Evolutionary conservation across 2,113 vertebrate species (phyloP), one percentile per base, ranked within the genome.

Genomic region (Leptobrachium leishanense): DNA sequence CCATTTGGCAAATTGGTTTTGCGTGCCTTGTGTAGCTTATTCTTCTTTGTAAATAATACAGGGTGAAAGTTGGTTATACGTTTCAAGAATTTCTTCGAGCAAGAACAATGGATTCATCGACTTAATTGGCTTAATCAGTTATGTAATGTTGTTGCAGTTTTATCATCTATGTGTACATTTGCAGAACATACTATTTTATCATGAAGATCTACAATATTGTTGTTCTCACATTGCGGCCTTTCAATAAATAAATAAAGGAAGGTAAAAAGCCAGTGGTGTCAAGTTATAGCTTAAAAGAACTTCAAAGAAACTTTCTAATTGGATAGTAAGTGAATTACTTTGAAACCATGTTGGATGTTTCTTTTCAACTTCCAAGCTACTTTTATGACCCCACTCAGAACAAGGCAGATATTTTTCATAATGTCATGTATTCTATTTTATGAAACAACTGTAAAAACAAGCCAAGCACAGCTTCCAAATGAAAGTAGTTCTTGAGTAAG

Each of bases 221-320:
- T 50, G 46, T 50, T 50, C 46, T 50, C 46, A 50, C 20, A 50
- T 50, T 4, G 8, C 46, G 4, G 46, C 8, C 46, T 50, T 50
- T 8, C 46, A 31, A 31, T 50, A 50, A 50, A 50, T 8, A 50
- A 50, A 50, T 4, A 50, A 50, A 4, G 4, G 4, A 50, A 31
- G 8, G 4, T 50, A 50, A 50, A 50, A 50, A 50, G 46, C 46
- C 8, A 50, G 8, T 50, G 46, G 46, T 50, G 46, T 50, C 46
- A 5, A 50, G 46, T 50, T 50, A 50, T 50, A 8, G 4, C 4
- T 50, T 50, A 5, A 5, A 50, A 66, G 46, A 67, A 15, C 71
- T 80, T 80, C 71, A 80, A 80, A 80, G 71, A 31, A 2, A 41
- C 43, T 73, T 71, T 46, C n/a, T 74, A 80, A 80, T 68, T 57